Evolutionary conservation across 2,888 invertebrate genomes (phyloP), one percentile per base, ranked within the genome.

Genomic region (Empis livida): DNA sequence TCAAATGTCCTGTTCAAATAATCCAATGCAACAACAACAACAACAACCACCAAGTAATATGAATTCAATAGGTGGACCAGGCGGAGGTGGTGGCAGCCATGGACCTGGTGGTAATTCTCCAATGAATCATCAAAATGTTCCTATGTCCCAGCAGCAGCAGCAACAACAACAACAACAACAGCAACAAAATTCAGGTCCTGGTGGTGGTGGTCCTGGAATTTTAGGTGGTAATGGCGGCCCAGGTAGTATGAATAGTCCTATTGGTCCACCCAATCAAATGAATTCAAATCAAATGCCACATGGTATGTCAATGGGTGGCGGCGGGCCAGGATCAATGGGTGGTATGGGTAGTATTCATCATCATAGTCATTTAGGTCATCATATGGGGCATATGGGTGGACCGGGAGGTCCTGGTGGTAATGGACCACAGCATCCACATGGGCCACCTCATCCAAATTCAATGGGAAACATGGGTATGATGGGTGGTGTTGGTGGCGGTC

Each of bases 391-490:
- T 56, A 55, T 51, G 51, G 73, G 73, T 48, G 73, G 74, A 2
- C 73, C 73, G 51, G 73, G 73, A 48, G 73, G 74, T 2, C 73
- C 73, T 39, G 73, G 56, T 20, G 60, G 51, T 39, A 53, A 54
- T 47, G 56, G 56, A 6, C 56, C 54, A 9, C 53, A 57, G 51
- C 57, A 59, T 1, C 49, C 43, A 37, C 51, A 51, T 49, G 55
- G 53, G 35, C 52, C 50, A 30, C 57, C 62, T 57, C 60, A 55
- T 42, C 49, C 49, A 13, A 58, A 56, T 47, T 54, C 54, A 42
- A 64, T 65, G 62, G 73, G 73, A 1, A 73, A 73, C 57, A 72
- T 73, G 14, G 75, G 77, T 4, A 75, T 78, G 72, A 73, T 71
- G 59, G 68, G 56, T 31, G 61, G 61, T 8, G n/a, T n/a, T n/a